These are phyloP conservation scores for Spinus pinus DNA, from an alignment of 2,797 vertebrate genomes.

Conservation along the genomic window DNA sequence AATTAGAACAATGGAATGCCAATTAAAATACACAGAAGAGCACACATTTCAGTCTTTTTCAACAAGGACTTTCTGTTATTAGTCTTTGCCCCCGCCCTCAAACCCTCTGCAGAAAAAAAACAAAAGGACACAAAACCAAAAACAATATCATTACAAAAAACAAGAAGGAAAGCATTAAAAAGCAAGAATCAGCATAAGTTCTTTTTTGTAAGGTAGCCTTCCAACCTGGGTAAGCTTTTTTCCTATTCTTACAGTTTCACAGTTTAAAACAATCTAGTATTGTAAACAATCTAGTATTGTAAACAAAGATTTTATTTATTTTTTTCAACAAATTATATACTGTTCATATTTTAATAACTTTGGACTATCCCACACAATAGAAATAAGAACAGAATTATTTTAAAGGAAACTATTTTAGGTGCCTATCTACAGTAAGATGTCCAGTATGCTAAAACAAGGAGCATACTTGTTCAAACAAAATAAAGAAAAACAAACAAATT, in stretches of 20 bases:
- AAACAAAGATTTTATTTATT: background rate
- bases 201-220: background rate
- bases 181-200: background rate
- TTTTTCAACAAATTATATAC: rapidly evolving
- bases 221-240: background rate
- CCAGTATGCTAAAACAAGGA: background rate
- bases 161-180: background rate
- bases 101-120: background rate
- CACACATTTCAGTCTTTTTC: background rate
- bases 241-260: background rate
- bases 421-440: background rate
- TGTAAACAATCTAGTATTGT: background rate
- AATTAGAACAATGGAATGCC: background rate
- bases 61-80: background rate
- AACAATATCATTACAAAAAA: background rate
- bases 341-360: background rate
- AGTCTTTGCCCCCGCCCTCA: background rate
- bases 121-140: background rate
- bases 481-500: background rate
- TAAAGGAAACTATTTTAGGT: background rate
- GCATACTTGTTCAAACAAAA: background rate
- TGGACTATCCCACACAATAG: background rate
- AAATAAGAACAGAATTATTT: background rate
- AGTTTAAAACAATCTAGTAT: background rate
- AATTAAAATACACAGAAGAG: background rate